Evolutionary conservation across 2,797 vertebrate genomes (phyloP).

Genomic region (Sparidentex hasta): DNA sequence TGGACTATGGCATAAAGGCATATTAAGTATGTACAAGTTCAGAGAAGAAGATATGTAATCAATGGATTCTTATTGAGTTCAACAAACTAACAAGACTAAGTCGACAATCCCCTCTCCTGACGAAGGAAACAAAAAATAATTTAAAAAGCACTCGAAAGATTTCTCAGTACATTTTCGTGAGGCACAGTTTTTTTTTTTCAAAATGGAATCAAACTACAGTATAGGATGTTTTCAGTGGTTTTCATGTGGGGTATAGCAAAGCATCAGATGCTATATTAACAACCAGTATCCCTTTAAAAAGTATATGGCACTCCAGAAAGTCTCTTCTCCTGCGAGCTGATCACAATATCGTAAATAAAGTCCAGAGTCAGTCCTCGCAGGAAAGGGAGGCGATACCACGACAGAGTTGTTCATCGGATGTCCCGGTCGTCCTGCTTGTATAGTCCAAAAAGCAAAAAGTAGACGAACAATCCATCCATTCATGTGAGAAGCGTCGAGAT

Average conservation of each 20-base stretch:
- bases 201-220: constrained; percentile 86
- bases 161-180: constrained; percentile 80
- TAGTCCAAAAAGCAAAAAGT: constrained; percentile 43
- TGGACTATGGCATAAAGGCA: constrained; percentile 78
- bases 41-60: constrained; percentile 72
- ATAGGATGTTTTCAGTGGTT: constrained; percentile 85
- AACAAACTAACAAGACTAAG: constrained; percentile 66
- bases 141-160: constrained; percentile 81
- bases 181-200: constrained; percentile 76
- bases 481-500: constrained; percentile 25
- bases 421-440: constrained; percentile 51
- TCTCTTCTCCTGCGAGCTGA: constrained; percentile 58
- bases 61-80: constrained; percentile 70
- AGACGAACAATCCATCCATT: constrained; percentile 62
- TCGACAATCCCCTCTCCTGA: constrained; percentile 67
- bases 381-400: constrained; percentile 52
- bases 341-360: constrained; percentile 23
- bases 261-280: constrained; percentile 63
- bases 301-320: constrained; percentile 74
- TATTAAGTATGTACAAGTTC: constrained; percentile 83
- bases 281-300: constrained; percentile 84
- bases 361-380: constrained; percentile 60
- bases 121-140: constrained; percentile 79
- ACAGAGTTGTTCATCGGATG: constrained; percentile 53
- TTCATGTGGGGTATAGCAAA: constrained; percentile 76